Conservation (phyloP, 2,888 invertebrate genomes). For the Protonemura montana region DNA sequence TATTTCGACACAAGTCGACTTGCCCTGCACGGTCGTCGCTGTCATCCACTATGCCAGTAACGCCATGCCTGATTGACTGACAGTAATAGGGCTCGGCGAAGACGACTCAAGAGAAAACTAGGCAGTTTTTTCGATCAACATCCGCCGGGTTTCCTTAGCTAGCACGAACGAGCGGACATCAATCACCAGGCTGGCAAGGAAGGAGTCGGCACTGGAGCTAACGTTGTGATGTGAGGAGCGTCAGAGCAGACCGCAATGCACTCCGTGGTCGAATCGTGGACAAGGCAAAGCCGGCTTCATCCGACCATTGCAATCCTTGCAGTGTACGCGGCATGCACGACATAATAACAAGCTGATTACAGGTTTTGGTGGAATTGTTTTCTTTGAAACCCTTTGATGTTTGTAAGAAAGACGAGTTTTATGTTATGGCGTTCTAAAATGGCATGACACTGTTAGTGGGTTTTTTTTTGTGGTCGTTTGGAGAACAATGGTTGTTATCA, state of each 20-base stretch:
- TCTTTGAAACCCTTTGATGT: slow-evolving; percentile 5
- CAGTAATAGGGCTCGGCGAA: slow-evolving; percentile 42
- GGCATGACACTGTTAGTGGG: not conserved
- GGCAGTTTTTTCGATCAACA: slow-evolving; percentile 32
- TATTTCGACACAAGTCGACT: not conserved
- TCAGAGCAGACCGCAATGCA: too few relatives aligned
- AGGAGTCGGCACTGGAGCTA: not conserved
- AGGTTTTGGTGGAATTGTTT: slow-evolving; percentile 7
- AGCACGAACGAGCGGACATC: slow-evolving; percentile 22
- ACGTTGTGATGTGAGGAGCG: not conserved
- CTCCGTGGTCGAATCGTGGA: too few relatives aligned
- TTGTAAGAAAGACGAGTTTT: not conserved
- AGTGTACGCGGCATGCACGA: not conserved
- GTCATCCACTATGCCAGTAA: not conserved
- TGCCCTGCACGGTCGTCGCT: not conserved
- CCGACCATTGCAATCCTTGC: not conserved
- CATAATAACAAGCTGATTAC: not conserved
- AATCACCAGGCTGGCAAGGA: slow-evolving; percentile 24
- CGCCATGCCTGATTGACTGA: slow-evolving; percentile 44
- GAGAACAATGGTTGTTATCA: slow-evolving; percentile 7
- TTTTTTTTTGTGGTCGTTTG: not conserved
- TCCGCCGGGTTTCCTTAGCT: slow-evolving; percentile 22
- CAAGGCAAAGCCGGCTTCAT: not conserved
- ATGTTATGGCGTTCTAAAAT: not conserved
- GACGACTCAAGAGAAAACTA: slow-evolving; percentile 12